Evolutionary conservation across 2,888 invertebrate genomes (phyloP), one percentile per base, ranked within the genome.

Genomic region (Standfussiana lucernea): DNA sequence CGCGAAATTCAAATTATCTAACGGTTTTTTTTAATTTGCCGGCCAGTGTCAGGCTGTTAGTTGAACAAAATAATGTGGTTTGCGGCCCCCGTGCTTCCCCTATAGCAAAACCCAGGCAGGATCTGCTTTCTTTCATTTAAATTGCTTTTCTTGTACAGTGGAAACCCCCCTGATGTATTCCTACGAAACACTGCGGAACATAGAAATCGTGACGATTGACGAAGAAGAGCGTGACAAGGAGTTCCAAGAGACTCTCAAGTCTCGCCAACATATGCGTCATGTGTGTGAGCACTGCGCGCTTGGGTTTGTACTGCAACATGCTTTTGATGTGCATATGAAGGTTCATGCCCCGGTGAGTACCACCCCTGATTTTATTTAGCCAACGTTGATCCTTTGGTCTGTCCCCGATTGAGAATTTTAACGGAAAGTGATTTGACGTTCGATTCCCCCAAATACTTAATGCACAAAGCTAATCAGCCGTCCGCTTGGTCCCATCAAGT

Each of bases 121-220:
- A 1, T 28, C 32, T 10, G 10, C 32, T 32, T 32, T 32, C 59
- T 10, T 59, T 10, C 3, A 35, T 13, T 24, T 1, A 37, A 7
- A 4, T n/a, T 40, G 15, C 4, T n/a, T 28, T 61, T 83, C 21
- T n/a, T 53, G 5, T 15, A 5, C 79, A 91, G 91, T 67, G 69
- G 82, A 87, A 56, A 84, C 84, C 66, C 85, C 80, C 73, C 56
- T 85, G 64, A 86, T 89, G 79, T 91, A 90, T 72, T 87, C 92
- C 0, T 92, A 92, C 11, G 92, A 92, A 6, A 85, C 92, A 11
- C 88, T 87, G 0, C 88, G 86, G 59, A 86, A 92, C 66, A 91
- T 93, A n/a, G 91, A 93, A 66, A 91, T 93, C 45, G 91, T 93
- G 50, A 93, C 92, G 0, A 93, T 93, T 24, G 86, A 88, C 0